Evolutionary conservation across 2,113 vertebrate genomes (phyloP).

Genomic region (Pica pica): DNA sequence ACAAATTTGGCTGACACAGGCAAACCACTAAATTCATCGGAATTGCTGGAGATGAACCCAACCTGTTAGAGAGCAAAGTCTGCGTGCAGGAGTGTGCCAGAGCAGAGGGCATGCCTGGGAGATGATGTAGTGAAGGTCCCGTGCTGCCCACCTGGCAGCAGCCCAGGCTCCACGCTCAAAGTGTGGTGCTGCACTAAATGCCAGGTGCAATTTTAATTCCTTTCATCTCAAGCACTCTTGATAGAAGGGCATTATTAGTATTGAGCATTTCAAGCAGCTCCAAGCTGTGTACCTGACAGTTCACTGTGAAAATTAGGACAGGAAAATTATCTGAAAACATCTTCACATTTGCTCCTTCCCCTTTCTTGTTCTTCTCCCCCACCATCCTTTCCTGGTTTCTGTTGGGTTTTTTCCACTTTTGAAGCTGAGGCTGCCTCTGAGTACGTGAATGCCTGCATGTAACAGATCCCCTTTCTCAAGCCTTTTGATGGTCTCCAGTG

Average conservation of each 20-base stretch:
- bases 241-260: constrained; percentile 27
- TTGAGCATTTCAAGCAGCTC: not conserved
- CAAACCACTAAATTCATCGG: not conserved
- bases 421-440: not conserved
- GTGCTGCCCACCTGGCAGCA: not conserved
- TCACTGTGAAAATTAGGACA: not conserved
- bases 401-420: not conserved
- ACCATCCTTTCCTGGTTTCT: not conserved
- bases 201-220: constrained; percentile 45
- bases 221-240: constrained; percentile 27
- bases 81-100: not conserved
- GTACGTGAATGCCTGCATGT: not conserved
- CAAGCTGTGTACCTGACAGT: not conserved
- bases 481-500: not conserved
- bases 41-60: not conserved
- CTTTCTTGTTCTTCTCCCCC: not conserved
- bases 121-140: not conserved
- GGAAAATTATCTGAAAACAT: not conserved
- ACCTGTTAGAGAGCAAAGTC: not conserved
- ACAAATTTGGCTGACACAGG: not conserved
- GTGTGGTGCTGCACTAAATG: not conserved
- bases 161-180: not conserved
- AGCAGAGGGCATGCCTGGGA: not conserved
- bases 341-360: not conserved
- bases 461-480: not conserved